These are phyloP conservation scores for Seriola rivoliana DNA, from an alignment of 2,113 vertebrate genomes.

Conservation along the genomic window DNA sequence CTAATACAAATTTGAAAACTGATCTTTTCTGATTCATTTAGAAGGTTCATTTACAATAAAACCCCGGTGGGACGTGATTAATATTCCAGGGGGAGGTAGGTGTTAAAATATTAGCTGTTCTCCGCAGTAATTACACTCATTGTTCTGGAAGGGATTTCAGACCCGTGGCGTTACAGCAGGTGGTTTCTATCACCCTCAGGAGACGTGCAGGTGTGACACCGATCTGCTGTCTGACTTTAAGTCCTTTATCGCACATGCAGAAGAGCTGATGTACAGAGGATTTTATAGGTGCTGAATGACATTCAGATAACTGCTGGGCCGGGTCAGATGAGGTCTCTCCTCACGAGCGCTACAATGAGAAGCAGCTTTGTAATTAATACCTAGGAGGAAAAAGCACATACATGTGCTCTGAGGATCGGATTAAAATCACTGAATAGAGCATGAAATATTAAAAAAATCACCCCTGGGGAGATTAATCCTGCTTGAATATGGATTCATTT, in stretches of 20 bases:
- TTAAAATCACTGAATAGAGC: slow-evolving; percentile 47
- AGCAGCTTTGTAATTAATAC: slow-evolving; percentile 38
- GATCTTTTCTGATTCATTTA: slow-evolving; percentile 38
- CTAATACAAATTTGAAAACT: slow-evolving; percentile 1
- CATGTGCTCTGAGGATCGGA: slow-evolving; percentile 45
- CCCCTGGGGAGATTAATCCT: slow-evolving; percentile 48
- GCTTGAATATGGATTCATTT: slow-evolving; percentile 35
- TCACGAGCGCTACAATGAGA: not conserved
- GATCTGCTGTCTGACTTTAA: not conserved
- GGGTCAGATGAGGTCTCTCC: slow-evolving; percentile 2
- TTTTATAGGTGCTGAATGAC: not conserved
- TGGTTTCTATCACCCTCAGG: not conserved
- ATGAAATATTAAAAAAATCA: slow-evolving; percentile 40
- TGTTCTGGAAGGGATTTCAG: slow-evolving; percentile 30
- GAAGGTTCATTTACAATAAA: slow-evolving; percentile 37
- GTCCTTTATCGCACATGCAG: too few relatives aligned
- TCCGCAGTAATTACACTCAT: slow-evolving; percentile 35
- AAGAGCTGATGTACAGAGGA: not conserved
- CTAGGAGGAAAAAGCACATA: slow-evolving; percentile 5
- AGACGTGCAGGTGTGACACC: slow-evolving; percentile 7
- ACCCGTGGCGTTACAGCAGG: slow-evolving; percentile 16
- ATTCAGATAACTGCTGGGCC: not conserved
- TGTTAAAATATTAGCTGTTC: slow-evolving; percentile 33
- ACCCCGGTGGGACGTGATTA: slow-evolving; percentile 22
- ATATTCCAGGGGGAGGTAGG: slow-evolving; percentile 20